Percentiles rank a stretch among this genome's conserved stretches.
Evolutionary conservation across 2,888 invertebrate species (phyloP).

Genomic region (Nasonovia ribisnigri): DNA sequence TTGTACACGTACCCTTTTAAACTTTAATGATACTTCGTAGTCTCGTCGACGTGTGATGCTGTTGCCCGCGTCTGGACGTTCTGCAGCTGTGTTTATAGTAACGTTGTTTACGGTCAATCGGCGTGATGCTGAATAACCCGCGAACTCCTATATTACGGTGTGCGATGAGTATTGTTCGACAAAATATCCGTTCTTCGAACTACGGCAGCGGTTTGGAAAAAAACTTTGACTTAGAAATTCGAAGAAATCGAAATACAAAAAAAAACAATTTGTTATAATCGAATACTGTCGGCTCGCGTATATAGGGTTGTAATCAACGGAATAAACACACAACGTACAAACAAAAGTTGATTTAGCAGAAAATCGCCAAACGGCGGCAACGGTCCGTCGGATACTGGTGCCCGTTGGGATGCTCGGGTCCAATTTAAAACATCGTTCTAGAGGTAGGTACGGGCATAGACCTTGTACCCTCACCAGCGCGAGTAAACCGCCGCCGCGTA

Average conservation of each 20-base stretch:
- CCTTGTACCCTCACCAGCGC: constrained; percentile 57
- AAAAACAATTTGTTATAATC: not conserved
- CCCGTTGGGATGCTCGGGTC: constrained; percentile 29
- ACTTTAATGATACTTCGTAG: not conserved
- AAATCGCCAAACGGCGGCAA: constrained; percentile 64
- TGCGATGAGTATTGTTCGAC: not conserved
- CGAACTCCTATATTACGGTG: not conserved
- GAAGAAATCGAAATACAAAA: not conserved
- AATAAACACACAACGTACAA: not conserved
- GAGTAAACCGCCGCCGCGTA: not conserved
- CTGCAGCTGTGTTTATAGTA: not conserved
- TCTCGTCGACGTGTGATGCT: constrained; percentile 28
- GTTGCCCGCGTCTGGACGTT: constrained; percentile 48
- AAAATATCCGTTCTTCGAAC: constrained; percentile 33
- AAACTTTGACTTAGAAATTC: constrained; percentile 14
- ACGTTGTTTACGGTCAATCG: constrained; percentile 48
- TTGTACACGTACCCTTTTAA: constrained; percentile 40
- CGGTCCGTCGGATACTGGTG: constrained; percentile 64
- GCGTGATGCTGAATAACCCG: constrained; percentile 54
- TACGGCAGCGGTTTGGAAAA: not conserved
- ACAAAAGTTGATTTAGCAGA: constrained; percentile 5
- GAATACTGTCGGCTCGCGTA: not conserved
- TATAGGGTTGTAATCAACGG: not conserved
- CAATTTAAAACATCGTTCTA: constrained; percentile 56
- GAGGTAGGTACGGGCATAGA: constrained; percentile 2